These are phyloP conservation scores for Puntigrus tetrazona DNA, from an alignment of 2,113 vertebrate genomes.

Conservation along the genomic window DNA sequence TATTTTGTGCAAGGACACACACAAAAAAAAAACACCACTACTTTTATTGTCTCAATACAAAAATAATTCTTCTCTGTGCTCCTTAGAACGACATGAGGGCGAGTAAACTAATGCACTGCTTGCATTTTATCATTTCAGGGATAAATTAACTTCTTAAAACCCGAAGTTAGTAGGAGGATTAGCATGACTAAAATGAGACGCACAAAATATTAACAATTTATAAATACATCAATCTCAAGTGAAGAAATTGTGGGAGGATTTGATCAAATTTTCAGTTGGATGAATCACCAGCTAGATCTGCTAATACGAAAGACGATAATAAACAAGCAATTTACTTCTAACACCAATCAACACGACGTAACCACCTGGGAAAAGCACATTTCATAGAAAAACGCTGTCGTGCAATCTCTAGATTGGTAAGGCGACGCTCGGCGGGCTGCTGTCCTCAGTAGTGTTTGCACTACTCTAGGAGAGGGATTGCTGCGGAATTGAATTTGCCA, in stretches of 20 bases:
- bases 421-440: neutral
- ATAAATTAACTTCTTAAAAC: neutral
- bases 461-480: conserved; percentile 9
- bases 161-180: neutral
- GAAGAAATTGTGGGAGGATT: conserved; percentile 21
- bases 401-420: conserved; percentile 14
- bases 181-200: neutral
- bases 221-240: neutral
- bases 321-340: conserved; percentile 18
- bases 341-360: neutral
- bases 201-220: neutral
- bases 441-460: neutral
- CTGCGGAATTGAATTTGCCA: conserved; percentile 12
- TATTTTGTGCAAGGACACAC: no score
- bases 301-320: neutral
- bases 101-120: no score
- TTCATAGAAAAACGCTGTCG: neutral
- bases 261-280: conserved; percentile 3
- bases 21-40: neutral
- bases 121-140: neutral
- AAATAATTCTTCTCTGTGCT: neutral
- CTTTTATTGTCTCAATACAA: neutral
- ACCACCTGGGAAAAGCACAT: conserved; percentile 8
- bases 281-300: conserved; percentile 5
- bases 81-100: no score